These are phyloP conservation scores for Metallyticus violacea DNA, from an alignment of 2,888 invertebrate species.

Conservation along the genomic window DNA sequence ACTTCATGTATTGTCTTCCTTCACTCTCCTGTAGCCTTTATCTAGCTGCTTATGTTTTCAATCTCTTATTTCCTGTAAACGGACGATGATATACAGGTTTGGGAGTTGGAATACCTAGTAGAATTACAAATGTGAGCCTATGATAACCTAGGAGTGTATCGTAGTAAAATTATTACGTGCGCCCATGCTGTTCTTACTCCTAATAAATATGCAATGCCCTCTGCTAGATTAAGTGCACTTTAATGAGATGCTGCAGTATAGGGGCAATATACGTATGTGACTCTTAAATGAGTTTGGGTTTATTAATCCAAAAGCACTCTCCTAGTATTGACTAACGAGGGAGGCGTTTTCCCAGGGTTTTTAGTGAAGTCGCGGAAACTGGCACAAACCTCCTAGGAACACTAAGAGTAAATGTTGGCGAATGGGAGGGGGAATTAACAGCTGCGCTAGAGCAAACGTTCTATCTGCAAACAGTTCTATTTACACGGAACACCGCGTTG, in stretches of 20 bases:
- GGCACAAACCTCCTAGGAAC: neutral
- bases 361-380: neutral
- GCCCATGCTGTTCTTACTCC: neutral
- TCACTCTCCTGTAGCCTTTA: too few relatives aligned
- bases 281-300: neutral
- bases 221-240: neutral
- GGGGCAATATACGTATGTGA: too few relatives aligned
- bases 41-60: too few relatives aligned
- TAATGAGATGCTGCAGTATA: neutral
- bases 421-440: neutral
- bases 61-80: too few relatives aligned
- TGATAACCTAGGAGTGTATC: too few relatives aligned
- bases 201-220: neutral
- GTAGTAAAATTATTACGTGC: neutral
- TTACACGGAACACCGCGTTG: neutral
- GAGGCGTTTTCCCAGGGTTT: too few relatives aligned
- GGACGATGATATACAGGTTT: too few relatives aligned
- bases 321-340: neutral
- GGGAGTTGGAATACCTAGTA: too few relatives aligned
- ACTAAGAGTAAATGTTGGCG: neutral
- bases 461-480: neutral
- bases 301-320: neutral
- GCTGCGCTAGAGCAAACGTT: neutral
- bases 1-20: too few relatives aligned
- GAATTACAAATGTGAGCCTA: too few relatives aligned